These are phyloP conservation scores for Epinephelus malabaricus DNA, from an alignment of 2,797 vertebrate species.

Conservation along the genomic window DNA sequence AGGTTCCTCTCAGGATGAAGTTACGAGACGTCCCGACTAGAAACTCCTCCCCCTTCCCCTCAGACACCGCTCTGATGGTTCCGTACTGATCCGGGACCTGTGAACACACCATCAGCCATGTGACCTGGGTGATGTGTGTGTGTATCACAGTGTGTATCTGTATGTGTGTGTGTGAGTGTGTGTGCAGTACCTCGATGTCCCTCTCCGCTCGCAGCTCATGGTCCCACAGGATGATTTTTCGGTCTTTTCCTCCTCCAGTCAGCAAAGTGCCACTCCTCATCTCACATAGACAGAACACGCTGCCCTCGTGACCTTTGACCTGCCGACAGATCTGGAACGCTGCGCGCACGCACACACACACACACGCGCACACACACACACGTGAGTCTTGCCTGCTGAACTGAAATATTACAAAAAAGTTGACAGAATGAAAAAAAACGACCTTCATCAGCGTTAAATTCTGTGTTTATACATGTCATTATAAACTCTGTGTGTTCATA, in stretches of 20 bases:
- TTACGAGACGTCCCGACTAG: constrained; percentile 96
- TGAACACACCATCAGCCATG: not conserved
- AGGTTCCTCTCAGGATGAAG: constrained; percentile 95
- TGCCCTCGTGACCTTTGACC: constrained; percentile 96
- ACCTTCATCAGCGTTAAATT: too few relatives aligned
- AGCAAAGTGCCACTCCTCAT: constrained; percentile 95
- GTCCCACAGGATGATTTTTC: constrained; percentile 96
- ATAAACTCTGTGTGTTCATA: too few relatives aligned
- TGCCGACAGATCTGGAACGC: constrained; percentile 93
- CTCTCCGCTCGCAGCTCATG: constrained; percentile 92
- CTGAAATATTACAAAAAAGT: not conserved
- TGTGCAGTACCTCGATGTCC: constrained; percentile 91
- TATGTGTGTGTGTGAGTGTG: not conserved
- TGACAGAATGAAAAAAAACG: too few relatives aligned
- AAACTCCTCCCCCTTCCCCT: constrained; percentile 95
- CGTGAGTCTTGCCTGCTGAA: not conserved
- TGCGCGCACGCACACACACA: constrained; percentile 11
- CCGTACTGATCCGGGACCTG: constrained; percentile 98
- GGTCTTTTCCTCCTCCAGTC: constrained; percentile 96
- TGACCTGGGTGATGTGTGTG: not conserved
- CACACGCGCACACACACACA: not conserved
- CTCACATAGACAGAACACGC: constrained; percentile 96
- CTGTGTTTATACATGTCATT: too few relatives aligned
- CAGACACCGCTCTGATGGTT: constrained; percentile 94
- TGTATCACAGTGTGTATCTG: not conserved